Percentiles rank a stretch among this genome's conserved stretches.
These are phyloP conservation scores for Cydia pomonella DNA, from an alignment of 1,140 invertebrate species.

Conservation along the genomic window DNA sequence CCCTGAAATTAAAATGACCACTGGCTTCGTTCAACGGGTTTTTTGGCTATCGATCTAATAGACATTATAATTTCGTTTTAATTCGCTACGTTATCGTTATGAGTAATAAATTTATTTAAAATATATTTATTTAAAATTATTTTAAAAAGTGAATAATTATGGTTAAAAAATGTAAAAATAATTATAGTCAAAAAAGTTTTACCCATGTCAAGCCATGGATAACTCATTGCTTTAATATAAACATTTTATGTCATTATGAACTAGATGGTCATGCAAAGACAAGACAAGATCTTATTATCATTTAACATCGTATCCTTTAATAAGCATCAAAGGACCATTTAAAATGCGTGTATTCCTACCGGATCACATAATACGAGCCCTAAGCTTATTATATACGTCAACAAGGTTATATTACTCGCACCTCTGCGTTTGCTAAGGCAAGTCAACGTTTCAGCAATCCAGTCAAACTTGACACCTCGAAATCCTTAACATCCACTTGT, in stretches of 20 bases:
- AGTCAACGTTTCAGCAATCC: neutral
- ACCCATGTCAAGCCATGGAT: no score
- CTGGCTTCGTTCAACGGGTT: neutral
- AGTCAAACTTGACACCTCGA: neutral
- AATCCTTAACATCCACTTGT: neutral
- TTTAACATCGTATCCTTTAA: neutral
- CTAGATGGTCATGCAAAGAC: neutral
- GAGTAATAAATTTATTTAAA: neutral
- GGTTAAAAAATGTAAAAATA: no score
- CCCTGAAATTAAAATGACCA: neutral
- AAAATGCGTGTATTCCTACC: conserved; percentile 11
- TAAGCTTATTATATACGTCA: conserved; percentile 10
- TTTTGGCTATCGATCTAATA: neutral
- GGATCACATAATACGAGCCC: neutral
- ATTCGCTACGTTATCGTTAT: neutral
- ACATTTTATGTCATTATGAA: neutral
- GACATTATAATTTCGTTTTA: neutral
- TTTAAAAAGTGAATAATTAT: no score
- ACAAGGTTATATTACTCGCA: neutral
- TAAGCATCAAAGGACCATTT: neutral
- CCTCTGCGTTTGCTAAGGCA: neutral
- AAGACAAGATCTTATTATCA: neutral
- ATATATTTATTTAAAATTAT: no score
- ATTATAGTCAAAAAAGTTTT: no score
- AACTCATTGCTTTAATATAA: no score